Base-by-base conservation (phyloP, 2,113 vertebrate species). In the Tragelaphus imberbis region DNA sequence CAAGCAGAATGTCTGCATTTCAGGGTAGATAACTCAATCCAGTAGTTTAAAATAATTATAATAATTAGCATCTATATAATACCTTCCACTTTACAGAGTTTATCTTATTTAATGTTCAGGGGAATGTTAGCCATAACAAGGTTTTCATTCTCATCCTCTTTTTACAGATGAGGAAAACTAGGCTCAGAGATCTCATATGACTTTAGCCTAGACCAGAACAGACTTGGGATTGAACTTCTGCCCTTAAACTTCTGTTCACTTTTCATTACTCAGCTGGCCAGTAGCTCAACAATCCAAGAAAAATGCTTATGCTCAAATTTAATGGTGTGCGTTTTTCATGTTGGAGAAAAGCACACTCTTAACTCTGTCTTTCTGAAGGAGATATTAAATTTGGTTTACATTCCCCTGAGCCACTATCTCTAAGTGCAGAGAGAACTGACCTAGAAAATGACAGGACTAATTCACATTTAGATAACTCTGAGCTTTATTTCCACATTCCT, bases 401-500 rank as follows among this genome's bases (percentile, higher is more conserved):
- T 85, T 68, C 44, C 10, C 55, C 79, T 81, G 63, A 97, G 88
- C 47, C n/a, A 92, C 91, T 36, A 30, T 94, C 58, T 92, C 91
- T 92, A 71, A 95, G 30, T n/a, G 23, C 47, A 61, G 82, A 59
- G 6, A 88, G 21, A 68, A 33, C 49, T 91, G 95, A 89, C 92
- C 88, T 56, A 90, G 96, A 94, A 94, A 97, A 94, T 21, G 95
- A 86, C 53, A 77, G 68, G 25, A 19, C n/a, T 15, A 79, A 96
- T 51, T 27, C 68, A 59, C 30, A 21, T 96, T 95, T 97, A 81
- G 85, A 75, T 84, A 88, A 82, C 19, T 44, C 23, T 19, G 91
- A 71, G 94, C 17, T 95, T 80, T 65, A 61, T 61, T 89, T 95
- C 79, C 2, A n/a, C n/a, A 77, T 77, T 68, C 49, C 56, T 33